Percentiles rank a stretch among this genome's conserved stretches.
Conservation (phyloP, 2,888 invertebrate species). For the Silvanus unidentatus region DNA sequence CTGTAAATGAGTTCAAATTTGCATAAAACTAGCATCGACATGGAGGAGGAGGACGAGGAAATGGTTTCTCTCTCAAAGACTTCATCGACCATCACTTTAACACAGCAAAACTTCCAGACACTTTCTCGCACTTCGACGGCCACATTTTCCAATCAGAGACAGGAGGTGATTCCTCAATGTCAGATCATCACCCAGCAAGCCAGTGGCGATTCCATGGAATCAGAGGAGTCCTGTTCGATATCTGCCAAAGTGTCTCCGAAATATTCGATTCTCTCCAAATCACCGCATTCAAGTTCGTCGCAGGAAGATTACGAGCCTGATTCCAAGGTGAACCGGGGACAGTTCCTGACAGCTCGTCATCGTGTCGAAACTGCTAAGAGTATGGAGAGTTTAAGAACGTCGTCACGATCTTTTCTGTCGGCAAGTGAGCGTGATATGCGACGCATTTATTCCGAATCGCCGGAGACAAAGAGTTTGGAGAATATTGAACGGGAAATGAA, state of each 20-base stretch:
- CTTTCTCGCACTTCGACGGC: slow-evolving; percentile 26
- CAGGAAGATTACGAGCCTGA: slow-evolving; percentile 64
- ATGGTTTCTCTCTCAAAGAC: slow-evolving; percentile 37
- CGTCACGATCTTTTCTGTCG: slow-evolving; percentile 56
- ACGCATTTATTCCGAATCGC: slow-evolving; percentile 42
- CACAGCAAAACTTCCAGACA: slow-evolving; percentile 36
- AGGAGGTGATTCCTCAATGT: slow-evolving; percentile 38
- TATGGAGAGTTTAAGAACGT: slow-evolving; percentile 64
- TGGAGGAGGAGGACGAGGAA: slow-evolving; percentile 45
- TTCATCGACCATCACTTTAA: slow-evolving; percentile 41
- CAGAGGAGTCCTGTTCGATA: slow-evolving; percentile 46
- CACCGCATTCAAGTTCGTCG: slow-evolving; percentile 58
- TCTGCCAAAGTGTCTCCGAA: slow-evolving; percentile 39
- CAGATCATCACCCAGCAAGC: slow-evolving; percentile 48
- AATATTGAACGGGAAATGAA: slow-evolving; percentile 53
- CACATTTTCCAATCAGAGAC: slow-evolving; percentile 22
- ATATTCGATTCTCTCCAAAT: slow-evolving; percentile 41
- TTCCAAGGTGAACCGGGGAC: slow-evolving; percentile 48
- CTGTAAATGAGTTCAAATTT: no score
- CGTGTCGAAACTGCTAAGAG: slow-evolving; percentile 59
- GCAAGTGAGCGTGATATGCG: slow-evolving; percentile 64
- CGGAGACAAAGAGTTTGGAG: slow-evolving; percentile 58
- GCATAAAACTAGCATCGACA: no score
- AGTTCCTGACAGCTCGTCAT: slow-evolving; percentile 49
- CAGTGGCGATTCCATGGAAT: slow-evolving; percentile 56